Base-by-base conservation (phyloP, 2,797 vertebrate genomes). In the Eulemur rubriventer region DNA sequence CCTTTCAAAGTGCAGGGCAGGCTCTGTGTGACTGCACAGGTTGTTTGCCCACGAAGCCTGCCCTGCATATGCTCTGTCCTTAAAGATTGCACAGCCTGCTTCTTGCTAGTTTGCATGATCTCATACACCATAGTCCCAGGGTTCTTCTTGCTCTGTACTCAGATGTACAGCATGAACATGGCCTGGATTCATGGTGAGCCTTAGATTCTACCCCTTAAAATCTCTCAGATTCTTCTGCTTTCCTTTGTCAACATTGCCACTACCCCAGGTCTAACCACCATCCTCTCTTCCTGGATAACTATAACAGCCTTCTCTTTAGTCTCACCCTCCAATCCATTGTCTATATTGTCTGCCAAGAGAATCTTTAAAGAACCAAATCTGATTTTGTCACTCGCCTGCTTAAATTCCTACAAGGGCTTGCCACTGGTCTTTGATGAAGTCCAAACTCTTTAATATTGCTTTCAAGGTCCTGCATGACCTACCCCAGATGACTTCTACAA, bases 31-130 rank as follows among this genome's bases (percentile, higher is more conserved):
- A 79, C 38, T 41, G 0, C 7, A 12, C 8, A 50, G 55, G 33
- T 1, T 13, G 7, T 26, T 24, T 33, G 22, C 7, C 57, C 38
- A 0, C 8, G 48, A 92, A 50, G n/a, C 7, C 10, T 0, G 17
- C 14, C n/a, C 33, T 41, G 14, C 16, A 9, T 11, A 30, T 13
- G 7, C n/a, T 92, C 48, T 89, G 55, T 26, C 41, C 79, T 73
- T 76, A 57, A 38, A 65, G 69, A 83, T 26, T 50, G 30, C 52
- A 72, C 24, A 59, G 38, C 38, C 69, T 92, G 55, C 22, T 46
- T 43, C 35, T 84, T 20, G 33, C 6, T 1, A 22, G n/a, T 73
- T 26, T 79, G 46, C 22, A 20, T n/a, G 33, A 30, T 33, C n/a
- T 65, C 28, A 48, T 35, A 86, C 43, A 67, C 33, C 4, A 12